Conservation (phyloP, 2,113 vertebrate species). For the Morone saxatilis region DNA sequence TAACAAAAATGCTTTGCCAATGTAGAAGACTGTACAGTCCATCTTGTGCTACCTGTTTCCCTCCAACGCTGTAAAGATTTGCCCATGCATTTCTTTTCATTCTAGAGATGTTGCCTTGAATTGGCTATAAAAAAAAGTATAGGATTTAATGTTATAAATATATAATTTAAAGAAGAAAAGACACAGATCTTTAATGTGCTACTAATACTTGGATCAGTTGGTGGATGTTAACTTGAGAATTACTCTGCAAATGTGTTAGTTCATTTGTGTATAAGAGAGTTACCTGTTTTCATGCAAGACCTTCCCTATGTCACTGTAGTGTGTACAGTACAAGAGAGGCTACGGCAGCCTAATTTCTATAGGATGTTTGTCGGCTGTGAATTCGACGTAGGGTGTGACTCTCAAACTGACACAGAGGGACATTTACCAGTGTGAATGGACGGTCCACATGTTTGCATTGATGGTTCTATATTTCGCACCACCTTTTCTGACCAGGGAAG, state of each 20-base stretch:
- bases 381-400: conserved; percentile 20
- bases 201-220: conserved; percentile 70
- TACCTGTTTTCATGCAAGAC: conserved; percentile 57
- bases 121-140: conserved; percentile 66
- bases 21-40: conserved; percentile 83
- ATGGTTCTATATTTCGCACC: conserved; percentile 79
- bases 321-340: conserved; percentile 59
- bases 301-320: conserved; percentile 59
- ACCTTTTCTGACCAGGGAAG: conserved; percentile 77
- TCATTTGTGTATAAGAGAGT: conserved; percentile 66
- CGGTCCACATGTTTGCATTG: conserved; percentile 75
- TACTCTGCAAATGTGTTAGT: conserved; percentile 72
- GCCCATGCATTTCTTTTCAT: conserved; percentile 75
- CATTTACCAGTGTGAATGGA: conserved; percentile 58
- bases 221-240: conserved; percentile 75
- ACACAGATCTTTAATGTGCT: conserved; percentile 77
- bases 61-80: conserved; percentile 72
- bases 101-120: conserved; percentile 84
- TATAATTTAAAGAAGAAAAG: conserved; percentile 74
- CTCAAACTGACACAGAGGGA: conserved; percentile 44
- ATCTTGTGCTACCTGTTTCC: conserved; percentile 76
- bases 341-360: conserved; percentile 18
- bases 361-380: conserved; percentile 49
- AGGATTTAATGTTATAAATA: conserved; percentile 76
- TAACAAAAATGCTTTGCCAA: conserved; percentile 74